Conservation (phyloP, 2,888 invertebrate species). For the Lumbricus terrestris region DNA sequence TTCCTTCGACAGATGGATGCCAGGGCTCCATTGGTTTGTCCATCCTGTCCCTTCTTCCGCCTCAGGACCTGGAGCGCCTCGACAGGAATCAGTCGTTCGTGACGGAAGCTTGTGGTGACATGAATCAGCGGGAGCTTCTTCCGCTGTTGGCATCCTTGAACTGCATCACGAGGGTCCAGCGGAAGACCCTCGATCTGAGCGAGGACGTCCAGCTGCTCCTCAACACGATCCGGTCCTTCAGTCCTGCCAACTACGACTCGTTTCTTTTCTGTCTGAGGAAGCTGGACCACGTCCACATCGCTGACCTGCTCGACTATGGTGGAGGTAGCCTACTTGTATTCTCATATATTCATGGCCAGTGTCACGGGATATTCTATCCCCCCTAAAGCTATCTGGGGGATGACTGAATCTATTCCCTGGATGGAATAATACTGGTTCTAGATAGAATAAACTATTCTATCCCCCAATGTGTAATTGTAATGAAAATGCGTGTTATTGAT, state of each 20-base stretch:
- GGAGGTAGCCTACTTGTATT: background rate
- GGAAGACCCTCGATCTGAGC: background rate
- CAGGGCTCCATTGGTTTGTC: background rate
- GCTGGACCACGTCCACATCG: background rate
- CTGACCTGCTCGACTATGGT: background rate
- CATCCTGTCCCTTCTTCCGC: background rate
- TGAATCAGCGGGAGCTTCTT: background rate
- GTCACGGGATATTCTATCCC: no score
- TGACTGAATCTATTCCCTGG: no score
- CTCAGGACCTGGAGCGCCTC: background rate
- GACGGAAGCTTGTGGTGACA: background rate
- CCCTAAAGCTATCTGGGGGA: no score
- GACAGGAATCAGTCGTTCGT: background rate
- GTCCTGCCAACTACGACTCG: background rate
- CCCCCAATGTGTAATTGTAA: no score
- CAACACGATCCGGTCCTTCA: slow-evolving; percentile 4
- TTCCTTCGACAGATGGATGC: no score
- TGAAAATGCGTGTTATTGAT: no score
- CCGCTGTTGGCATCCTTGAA: background rate
- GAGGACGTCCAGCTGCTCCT: background rate
- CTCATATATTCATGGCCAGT: no score
- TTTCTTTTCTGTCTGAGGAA: background rate
- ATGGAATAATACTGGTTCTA: no score
- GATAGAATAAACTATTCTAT: no score
- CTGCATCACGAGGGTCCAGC: background rate